Evolutionary conservation across 2,113 vertebrate species (phyloP), one percentile per base, ranked within the genome.

Genomic region (Stictonetta naevosa): DNA sequence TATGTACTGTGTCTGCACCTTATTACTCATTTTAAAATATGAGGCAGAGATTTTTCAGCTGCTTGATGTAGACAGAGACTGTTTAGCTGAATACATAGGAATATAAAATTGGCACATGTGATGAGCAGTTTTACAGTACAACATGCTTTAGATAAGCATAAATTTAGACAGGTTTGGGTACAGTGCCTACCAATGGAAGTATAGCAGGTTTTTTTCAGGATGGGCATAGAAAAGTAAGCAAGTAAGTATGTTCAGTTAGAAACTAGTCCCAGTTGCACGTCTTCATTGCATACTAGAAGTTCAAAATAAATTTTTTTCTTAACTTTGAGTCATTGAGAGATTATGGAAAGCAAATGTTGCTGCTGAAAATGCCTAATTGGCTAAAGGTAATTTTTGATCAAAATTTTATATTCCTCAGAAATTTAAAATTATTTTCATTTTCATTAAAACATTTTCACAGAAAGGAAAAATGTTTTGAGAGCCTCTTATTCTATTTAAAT

Each of bases 31-130:
- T 53, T 28, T 62, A 85, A 94, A 85, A 78, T 64, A 84, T 1
- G 2, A 93, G 88, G 60, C 80, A 94, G 63, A 82, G 25, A 38
- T 87, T 86, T 88, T 92, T 92, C 88, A 86, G n/a, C 88, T 93
- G n/a, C 72, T 95, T 92, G 76, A 53, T 89, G 72, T 26, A 87
- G 40, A 42, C 66, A 68, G n/a, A 84, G 46, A 72, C 33, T 64
- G 50, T 56, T 90, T 86, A 86, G 48, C 83, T 60, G 60, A 50
- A 22, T 90, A 74, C 18, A 26, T 26, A 63, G 12, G 60, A 69
- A 48, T 33, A 64, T 6, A 73, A 78, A 84, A 75, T 73, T 62
- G 44, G 13, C 22, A 33, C 19, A 40, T 58, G 55, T 82, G 50
- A 69, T 68, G 36, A 85, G 55, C 23, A 36, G 15, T 63, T 48